These are phyloP conservation scores for Acomys russatus DNA, from an alignment of 2,797 vertebrate genomes.

Conservation along the genomic window DNA sequence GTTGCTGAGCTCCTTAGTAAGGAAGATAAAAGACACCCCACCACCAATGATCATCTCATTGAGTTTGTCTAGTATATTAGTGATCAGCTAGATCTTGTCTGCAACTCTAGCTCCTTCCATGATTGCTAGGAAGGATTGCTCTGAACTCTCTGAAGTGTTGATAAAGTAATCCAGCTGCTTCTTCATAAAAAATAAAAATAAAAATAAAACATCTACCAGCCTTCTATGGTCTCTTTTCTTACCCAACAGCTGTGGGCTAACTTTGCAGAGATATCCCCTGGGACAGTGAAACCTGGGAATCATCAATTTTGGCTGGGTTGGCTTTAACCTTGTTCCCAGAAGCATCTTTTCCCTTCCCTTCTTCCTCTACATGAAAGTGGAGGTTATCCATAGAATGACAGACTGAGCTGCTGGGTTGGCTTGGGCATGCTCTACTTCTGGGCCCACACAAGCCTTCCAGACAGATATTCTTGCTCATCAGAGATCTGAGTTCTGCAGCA, in stretches of 20 bases:
- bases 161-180: conserved; percentile 99
- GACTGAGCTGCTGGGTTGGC: conserved; percentile 92
- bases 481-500: conserved; percentile 93
- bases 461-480: conserved; percentile 94
- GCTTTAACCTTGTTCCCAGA: conserved; percentile 88
- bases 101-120: conserved; percentile 96
- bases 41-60: conserved; percentile 99
- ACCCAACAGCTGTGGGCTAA: conserved; percentile 97
- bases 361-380: conserved; percentile 96
- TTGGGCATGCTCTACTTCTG: conserved; percentile 95
- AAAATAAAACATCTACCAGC: conserved; percentile 97
- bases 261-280: conserved; percentile 97
- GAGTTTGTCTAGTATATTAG: conserved; percentile 97
- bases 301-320: conserved; percentile 85
- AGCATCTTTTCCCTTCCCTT: conserved; percentile 97
- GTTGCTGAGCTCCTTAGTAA: conserved; percentile 98
- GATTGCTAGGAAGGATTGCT: conserved; percentile 96
- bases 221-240: conserved; percentile 92
- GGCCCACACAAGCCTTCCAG: conserved; percentile 96
- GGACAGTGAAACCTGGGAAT: conserved; percentile 96
- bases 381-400: conserved; percentile 97
- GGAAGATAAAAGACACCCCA: conserved; percentile 98
- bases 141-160: conserved; percentile 94
- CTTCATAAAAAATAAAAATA: conserved; percentile 94
- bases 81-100: conserved; percentile 99